Evolutionary conservation across 2,113 vertebrate species (phyloP), one percentile per base, ranked within the genome.

Genomic region (Rhagologus leucostigma): DNA sequence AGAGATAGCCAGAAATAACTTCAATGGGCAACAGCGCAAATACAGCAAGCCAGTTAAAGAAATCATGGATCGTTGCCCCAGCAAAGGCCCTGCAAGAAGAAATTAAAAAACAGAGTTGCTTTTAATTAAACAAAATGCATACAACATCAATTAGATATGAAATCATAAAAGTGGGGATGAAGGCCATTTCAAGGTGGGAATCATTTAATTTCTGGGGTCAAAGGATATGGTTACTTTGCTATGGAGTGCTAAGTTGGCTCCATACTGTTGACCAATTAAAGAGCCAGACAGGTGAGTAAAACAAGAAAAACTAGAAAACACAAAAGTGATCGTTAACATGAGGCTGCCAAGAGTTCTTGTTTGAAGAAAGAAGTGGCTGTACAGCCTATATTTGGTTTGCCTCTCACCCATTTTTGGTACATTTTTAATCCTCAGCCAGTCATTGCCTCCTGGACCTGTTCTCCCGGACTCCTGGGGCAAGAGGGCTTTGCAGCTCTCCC

Each of bases 31-130:
- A 65, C 13, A 99, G 98, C 0, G 98, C 83, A 37, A 99, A 85
- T 71, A 99, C 99, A 0, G 99, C 99, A 0, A 99, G 98, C 99
- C 99, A 99, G 97, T 99, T 99, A 95, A 99, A 99, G 96, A 99
- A 99, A 97, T 99, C 99, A 4, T 99, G 99, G 39, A 99, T 98
- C 0, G 99, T 99, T 27, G 99, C 99, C 5, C 98, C 99, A 2
- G 99, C 99, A 90, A 99, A 99, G 9, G 99, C 99, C 96, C 99
- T 99, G 44, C 0, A 23, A 63, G 8, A 84, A 70, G 35, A 92
- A 84, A 79, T 80, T 24, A 2, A 23, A 73, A 84, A 56, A 3
- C 24, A 75, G 41, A 86, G 7, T 4, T 90, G 30, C 16, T 89
- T 95, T 89, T 86, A 91, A 59, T 67, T 68, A 57, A 76, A 82